Percentiles rank a stretch among this genome's conserved stretches.
Evolutionary conservation across 2,888 invertebrate species (phyloP).

Genomic region (Lasioglossum marginatum): DNA sequence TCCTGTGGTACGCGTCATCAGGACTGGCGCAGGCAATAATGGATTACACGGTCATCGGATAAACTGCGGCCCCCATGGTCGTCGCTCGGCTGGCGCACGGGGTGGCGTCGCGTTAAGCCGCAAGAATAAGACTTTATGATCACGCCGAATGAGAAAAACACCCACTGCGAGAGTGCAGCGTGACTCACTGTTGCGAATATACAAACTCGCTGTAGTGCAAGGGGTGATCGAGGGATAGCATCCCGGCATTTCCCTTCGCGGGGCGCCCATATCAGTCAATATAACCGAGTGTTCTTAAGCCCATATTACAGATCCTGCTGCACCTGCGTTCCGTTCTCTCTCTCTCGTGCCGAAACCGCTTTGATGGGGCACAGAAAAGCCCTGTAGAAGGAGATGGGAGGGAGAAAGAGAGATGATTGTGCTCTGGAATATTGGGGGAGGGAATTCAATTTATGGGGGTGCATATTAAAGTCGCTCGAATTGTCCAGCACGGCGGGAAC

Average conservation of each 20-base stretch:
- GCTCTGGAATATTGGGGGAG: constrained; percentile 36
- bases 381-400: not conserved
- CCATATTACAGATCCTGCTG: constrained; percentile 68
- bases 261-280: constrained; percentile 70
- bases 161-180: constrained; percentile 60
- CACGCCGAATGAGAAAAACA: constrained; percentile 71
- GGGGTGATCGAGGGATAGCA: constrained; percentile 20
- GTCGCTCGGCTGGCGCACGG: constrained; percentile 22
- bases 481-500: constrained; percentile 59
- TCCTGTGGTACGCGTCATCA: constrained; percentile 71
- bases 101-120: constrained; percentile 55
- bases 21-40: constrained; percentile 72
- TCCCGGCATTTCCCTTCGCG: constrained; percentile 51
- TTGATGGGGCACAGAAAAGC: constrained; percentile 37
- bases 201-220: constrained; percentile 26
- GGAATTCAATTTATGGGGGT: constrained; percentile 77
- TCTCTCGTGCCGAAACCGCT: constrained; percentile 52
- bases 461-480: constrained; percentile 76
- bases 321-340: constrained; percentile 69
- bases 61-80: constrained; percentile 64
- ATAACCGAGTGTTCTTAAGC: constrained; percentile 72
- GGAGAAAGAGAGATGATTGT: constrained; percentile 19
- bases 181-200: constrained; percentile 59
- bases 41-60: constrained; percentile 77
- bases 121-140: constrained; percentile 76